Conservation (phyloP, 2,888 invertebrate genomes). For the Imbricaverruca yamaguchii region DNA sequence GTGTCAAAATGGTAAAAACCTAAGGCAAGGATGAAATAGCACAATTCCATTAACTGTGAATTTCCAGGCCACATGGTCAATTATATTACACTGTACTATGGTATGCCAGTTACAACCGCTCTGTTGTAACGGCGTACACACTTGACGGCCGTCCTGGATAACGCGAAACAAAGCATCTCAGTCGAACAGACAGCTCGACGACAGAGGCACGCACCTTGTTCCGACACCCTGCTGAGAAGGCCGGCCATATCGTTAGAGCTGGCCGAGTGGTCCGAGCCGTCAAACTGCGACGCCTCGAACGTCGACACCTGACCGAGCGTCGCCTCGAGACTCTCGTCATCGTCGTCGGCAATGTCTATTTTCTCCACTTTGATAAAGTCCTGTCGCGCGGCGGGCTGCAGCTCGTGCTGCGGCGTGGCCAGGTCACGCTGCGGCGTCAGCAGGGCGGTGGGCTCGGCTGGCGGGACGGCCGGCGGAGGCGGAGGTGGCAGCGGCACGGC, state of each 20-base stretch:
- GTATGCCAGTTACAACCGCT: too few species aligned
- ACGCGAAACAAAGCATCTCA: too few species aligned
- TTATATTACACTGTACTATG: too few species aligned
- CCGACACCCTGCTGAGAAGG: not conserved
- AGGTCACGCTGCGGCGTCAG: not conserved
- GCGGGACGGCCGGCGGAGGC: not conserved
- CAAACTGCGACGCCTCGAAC: constrained; percentile 10
- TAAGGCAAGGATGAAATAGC: too few species aligned
- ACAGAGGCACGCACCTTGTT: not conserved
- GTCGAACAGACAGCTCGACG: too few species aligned
- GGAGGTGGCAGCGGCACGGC: not conserved
- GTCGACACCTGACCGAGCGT: constrained; percentile 1
- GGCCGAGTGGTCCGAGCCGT: constrained; percentile 8
- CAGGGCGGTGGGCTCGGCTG: not conserved
- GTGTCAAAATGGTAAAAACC: too few species aligned
- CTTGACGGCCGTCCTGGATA: too few species aligned
- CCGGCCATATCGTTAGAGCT: constrained; percentile 12
- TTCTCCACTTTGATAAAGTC: constrained; percentile 17
- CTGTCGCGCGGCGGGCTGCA: not conserved
- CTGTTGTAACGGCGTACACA: too few species aligned
- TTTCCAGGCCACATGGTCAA: too few species aligned
- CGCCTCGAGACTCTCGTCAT: not conserved
- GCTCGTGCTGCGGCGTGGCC: not conserved
- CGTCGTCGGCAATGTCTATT: constrained; percentile 9
- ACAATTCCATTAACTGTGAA: too few species aligned